Evolutionary conservation across 2,113 vertebrate species (phyloP), one percentile per base, ranked within the genome.

Genomic region (Dasyprocta punctata): DNA sequence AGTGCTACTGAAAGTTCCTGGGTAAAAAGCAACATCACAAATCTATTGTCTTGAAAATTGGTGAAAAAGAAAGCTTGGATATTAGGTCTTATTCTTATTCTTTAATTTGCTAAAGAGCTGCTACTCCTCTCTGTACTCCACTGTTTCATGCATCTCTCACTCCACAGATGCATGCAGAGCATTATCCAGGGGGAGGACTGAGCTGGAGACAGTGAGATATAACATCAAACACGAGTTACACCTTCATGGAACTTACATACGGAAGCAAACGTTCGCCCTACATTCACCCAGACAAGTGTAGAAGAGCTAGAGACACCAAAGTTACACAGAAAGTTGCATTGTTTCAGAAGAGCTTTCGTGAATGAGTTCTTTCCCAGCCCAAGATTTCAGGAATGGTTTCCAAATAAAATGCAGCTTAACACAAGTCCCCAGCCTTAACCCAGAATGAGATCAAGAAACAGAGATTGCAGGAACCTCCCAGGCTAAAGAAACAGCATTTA

Each of bases 291-390:
- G n/a, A 36, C 1, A 49, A 84, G 0, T 28, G 10, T 19, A 22
- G 38, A 75, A 61, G 36, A 80, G 8, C 3, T n/a, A 30, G 3
- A 41, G 28, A 47, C 10, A 3, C 13, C 38, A 30, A 20, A 22
- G 7, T 10, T 60, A 2, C 10, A 11, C 5, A 20, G n/a, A n/a
- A 84, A 75, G 0, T 0, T 13, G 4, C 9, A 0, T 47, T 11
- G 28, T n/a, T 80, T 28, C 38, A 1, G 1, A 38, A 28, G 9
- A 58, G 20, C 4, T 81, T 63, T 87, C 11, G 2, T 33, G 20
- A 41, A 10, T 44, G 13, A 0, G 3, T 60, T 60, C 67, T 54
- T 24, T 41, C 14, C 44, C 36, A 65, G 20, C 7, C 58, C 17
- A 38, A 89, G 30, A 85, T 56, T 47, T 73, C n/a, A 73, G 17